Percentiles rank a stretch among this genome's conserved stretches.
Conservation (phyloP, 2,113 vertebrate species). For the Cheirogaleus medius region DNA sequence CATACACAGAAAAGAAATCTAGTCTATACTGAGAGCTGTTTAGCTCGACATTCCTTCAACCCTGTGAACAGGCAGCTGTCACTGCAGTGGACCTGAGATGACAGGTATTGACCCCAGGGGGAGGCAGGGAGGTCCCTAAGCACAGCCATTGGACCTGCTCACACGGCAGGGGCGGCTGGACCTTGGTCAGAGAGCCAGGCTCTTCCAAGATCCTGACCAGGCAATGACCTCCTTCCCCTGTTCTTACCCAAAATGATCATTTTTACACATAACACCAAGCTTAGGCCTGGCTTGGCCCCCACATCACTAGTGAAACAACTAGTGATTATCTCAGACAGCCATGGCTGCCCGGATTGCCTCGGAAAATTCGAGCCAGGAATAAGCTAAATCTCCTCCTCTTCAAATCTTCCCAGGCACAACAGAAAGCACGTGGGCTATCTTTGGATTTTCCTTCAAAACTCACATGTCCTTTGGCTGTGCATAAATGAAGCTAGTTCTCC, state of each 20-base stretch:
- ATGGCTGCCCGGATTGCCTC: neutral
- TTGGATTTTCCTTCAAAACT: constrained; percentile 9
- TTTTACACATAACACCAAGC: neutral
- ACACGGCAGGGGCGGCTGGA: accelerated
- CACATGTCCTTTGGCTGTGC: neutral
- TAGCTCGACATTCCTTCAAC: neutral
- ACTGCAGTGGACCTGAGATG: neutral
- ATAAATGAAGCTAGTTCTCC: neutral
- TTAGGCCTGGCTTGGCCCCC: neutral
- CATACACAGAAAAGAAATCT: neutral
- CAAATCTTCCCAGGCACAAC: neutral
- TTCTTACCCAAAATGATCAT: neutral
- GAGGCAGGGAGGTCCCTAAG: no score
- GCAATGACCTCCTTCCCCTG: accelerated
- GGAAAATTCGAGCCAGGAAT: constrained; percentile 13
- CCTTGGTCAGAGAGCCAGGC: neutral
- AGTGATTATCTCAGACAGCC: neutral
- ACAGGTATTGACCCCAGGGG: neutral
- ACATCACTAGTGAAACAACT: neutral
- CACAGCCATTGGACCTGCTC: neutral
- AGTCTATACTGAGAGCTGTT: neutral
- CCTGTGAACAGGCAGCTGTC: neutral
- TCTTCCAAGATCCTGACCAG: neutral
- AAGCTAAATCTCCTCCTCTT: neutral
- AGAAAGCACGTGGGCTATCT: neutral